Evolutionary conservation across 2,888 invertebrate genomes (phyloP).

Genomic region (Cephus pygmeus): DNA sequence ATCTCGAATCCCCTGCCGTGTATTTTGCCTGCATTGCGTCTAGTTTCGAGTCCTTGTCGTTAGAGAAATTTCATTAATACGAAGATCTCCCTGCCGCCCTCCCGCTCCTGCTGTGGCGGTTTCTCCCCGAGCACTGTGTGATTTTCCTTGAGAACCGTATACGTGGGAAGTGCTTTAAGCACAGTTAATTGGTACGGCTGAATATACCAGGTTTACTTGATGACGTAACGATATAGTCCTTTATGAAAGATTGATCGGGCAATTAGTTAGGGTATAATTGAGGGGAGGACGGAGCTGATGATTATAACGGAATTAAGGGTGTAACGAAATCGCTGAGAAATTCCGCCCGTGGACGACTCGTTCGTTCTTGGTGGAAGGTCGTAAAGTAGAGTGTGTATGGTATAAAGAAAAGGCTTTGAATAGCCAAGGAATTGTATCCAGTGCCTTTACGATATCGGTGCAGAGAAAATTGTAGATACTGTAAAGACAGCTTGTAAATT

Average conservation of each 20-base stretch:
- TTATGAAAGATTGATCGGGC: neutral
- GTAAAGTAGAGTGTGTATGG: neutral
- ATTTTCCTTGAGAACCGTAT: neutral
- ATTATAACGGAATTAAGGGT: neutral
- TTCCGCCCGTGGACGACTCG: neutral
- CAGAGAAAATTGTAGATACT: neutral
- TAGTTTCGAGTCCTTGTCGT: neutral
- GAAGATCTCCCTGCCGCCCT: slow-evolving; percentile 1
- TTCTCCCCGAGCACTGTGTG: neutral
- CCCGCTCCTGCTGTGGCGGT: neutral
- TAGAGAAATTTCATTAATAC: slow-evolving; percentile 31
- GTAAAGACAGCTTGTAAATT: slow-evolving; percentile 35
- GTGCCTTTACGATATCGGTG: neutral
- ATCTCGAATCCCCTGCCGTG: neutral
- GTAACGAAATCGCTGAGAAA: neutral
- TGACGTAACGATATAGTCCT: neutral
- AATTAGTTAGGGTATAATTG: neutral
- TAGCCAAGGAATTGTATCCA: neutral
- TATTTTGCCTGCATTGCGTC: neutral
- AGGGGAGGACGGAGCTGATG: neutral
- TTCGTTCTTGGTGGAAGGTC: neutral
- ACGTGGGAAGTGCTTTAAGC: neutral
- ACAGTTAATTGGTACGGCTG: neutral
- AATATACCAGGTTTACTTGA: neutral
- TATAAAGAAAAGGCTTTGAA: neutral